Evolutionary conservation across 2,797 vertebrate species (phyloP), one percentile per base, ranked within the genome.

Genomic region (Botia almorhae): DNA sequence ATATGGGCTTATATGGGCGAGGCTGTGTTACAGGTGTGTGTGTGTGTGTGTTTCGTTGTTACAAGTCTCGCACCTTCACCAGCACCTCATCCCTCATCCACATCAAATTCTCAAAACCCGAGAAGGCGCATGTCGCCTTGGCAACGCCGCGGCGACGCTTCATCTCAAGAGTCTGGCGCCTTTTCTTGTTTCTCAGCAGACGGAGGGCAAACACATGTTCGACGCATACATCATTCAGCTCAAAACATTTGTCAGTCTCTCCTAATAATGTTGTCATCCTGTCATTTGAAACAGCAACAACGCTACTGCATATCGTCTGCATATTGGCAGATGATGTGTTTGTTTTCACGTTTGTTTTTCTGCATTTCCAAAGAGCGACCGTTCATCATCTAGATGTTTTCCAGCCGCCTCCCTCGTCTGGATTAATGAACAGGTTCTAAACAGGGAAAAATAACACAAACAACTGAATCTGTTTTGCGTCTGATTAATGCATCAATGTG

Each of bases 321-420:
- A n/a, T 43, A 43, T 13, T 43, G 14, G 63, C 33, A 67, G 72
- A 10, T 16, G 3, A 48, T 12, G 48, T 23, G 46, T 36, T 60
- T 19, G 14, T 11, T 8, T 61, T 69, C 43, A 91, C 76, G 88
- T 98, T 97, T 95, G 0, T 92, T 96, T 90, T 96, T 98, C 81
- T 98, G 97, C 95, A 99, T 95, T 92, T 98, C 98, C 91, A 95
- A 79, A 87, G 97, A 99, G 87, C 95, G 95, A 87, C 98, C 97
- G 0, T 98, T 99, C 83, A 99, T 97, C 74, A 95, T 93, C 82
- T 98, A 96, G 73, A 94, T 86, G 48, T 93, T 93, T 39, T 95
- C 93, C 74, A 99, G 87, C 29, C 74, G 86, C 7, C 55, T 92
- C 83, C 99, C 97, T 0, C n/a, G n/a, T 97, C 97, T 73, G 96